These are phyloP conservation scores for Zonitis immaculata DNA, from an alignment of 2,888 invertebrate species.

Conservation along the genomic window DNA sequence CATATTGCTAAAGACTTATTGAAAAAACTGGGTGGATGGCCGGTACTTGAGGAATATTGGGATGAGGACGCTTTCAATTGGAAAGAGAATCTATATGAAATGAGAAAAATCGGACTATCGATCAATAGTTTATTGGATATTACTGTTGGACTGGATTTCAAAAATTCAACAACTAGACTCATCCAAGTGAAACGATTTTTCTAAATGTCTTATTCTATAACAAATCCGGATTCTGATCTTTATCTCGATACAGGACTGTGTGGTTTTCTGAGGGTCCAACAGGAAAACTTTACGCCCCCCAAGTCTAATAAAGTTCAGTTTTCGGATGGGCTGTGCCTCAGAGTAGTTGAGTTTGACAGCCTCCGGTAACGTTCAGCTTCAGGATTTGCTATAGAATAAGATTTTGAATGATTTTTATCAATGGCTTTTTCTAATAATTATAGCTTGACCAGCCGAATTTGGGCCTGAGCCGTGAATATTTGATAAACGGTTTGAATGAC, in stretches of 20 bases:
- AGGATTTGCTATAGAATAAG: too few relatives aligned
- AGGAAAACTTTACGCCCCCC: too few relatives aligned
- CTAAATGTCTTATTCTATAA: too few relatives aligned
- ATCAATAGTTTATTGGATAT: slow-evolving; percentile 23
- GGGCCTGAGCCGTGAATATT: slow-evolving; percentile 73
- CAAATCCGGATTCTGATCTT: too few relatives aligned
- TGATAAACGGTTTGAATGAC: slow-evolving; percentile 70
- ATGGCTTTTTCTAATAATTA: slow-evolving; percentile 13
- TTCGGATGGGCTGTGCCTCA: too few relatives aligned
- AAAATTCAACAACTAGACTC: slow-evolving; percentile 23
- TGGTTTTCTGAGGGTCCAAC: too few relatives aligned
- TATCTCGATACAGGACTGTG: too few relatives aligned
- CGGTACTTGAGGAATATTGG: slow-evolving; percentile 61
- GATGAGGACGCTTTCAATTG: slow-evolving; percentile 36
- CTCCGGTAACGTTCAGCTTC: too few relatives aligned
- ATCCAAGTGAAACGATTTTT: slow-evolving; percentile 19
- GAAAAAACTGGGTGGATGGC: slow-evolving; percentile 84
- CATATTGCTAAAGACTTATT: slow-evolving; percentile 68
- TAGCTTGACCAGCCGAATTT: slow-evolving; percentile 78
- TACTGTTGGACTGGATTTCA: slow-evolving; percentile 24
- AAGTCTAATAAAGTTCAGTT: too few relatives aligned
- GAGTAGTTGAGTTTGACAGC: too few relatives aligned
- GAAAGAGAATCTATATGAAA: slow-evolving; percentile 13
- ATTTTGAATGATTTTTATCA: too few relatives aligned
- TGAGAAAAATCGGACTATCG: slow-evolving; percentile 22